Evolutionary conservation across 53 echinoderm and acorn worm genomes (phyloP), one percentile per base, ranked within the genome.

Genomic region (Crossaster papposus): DNA sequence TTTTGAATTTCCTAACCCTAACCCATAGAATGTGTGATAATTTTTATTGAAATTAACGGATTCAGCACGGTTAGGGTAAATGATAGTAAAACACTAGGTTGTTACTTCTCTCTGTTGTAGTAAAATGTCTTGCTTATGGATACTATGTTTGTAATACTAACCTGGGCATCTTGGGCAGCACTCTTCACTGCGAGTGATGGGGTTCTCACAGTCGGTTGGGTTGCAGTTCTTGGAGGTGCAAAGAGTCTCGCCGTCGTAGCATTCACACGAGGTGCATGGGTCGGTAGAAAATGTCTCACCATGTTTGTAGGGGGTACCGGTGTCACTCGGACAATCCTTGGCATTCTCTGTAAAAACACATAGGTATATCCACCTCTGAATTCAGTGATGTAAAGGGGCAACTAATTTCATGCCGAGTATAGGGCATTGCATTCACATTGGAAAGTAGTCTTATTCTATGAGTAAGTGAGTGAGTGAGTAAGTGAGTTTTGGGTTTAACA

Each of bases 151-250:
- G 38, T 6, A 9, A 37, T 81, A 68, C 90, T 38, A 77, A 91
- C 91, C 91, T 28, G 38, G 78, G 54, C 91, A 91, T 2, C 65
- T 50, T 28, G 91, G 86, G 53, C 91, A 91, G 77, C 91, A 91
- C 31, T 77, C 78, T 14, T 36, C 68, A 7, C 51, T 64, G 30
- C 28, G 55, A 28, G 52, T 65, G 53, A 64, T 86, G 8, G 91
- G 91, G 53, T 86, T 71, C 12, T 91, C 91, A 33, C 91, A 91
- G 10, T 85, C 52, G 4, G 34, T 26, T 9, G 65, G 51, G n/a
- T 72, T 24, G 73, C 91, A 91, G 0, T 65, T 2, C 36, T 28
- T 54, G 28, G 32, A n/a, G 22, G 68, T 68, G 54, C 91, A 91
- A 11, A 22, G 33, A 17, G 64, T 77, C 17, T 79, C 32, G 7